Evolutionary conservation across 2,888 invertebrate species (phyloP).

Genomic region (Sesia apiformis): DNA sequence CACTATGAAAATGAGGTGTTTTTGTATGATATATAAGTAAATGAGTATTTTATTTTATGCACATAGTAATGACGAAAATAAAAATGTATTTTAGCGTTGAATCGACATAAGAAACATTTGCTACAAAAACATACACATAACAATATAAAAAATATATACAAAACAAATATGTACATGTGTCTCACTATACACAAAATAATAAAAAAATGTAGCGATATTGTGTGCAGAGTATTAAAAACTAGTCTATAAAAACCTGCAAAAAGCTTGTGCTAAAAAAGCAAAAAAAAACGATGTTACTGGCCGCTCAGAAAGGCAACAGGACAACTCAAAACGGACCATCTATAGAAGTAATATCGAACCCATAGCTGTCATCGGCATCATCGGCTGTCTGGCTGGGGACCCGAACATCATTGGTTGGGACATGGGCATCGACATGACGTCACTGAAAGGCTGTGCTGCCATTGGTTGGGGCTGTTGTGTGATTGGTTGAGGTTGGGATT

Average conservation of each 20-base stretch:
- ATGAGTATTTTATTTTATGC: no score
- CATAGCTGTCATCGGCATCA: constrained; percentile 67
- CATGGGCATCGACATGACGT: constrained; percentile 53
- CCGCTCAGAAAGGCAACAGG: constrained; percentile 11
- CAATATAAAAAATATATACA: no score
- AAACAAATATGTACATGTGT: no score
- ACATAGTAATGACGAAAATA: no score
- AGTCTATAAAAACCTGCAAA: constrained; percentile 2
- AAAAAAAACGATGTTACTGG: background rate
- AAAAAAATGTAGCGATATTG: no score
- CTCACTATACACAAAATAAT: no score
- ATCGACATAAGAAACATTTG: no score
- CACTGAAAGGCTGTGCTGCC: constrained; percentile 46
- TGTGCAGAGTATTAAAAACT: no score
- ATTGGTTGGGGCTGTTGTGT: constrained; percentile 29
- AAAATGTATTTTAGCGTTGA: no score
- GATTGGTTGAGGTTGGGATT: constrained; percentile 13
- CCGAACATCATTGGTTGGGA: constrained; percentile 63
- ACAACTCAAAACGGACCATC: constrained; percentile 32
- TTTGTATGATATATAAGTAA: no score
- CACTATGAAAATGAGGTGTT: no score
- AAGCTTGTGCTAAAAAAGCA: constrained; percentile 14
- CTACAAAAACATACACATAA: no score
- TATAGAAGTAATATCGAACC: constrained; percentile 50
- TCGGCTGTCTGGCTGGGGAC: constrained; percentile 58